phyloP scores from a whole-genome alignment of 2,113 vertebrate species.

The Hypocryptadius cinnamomeus region DNA sequence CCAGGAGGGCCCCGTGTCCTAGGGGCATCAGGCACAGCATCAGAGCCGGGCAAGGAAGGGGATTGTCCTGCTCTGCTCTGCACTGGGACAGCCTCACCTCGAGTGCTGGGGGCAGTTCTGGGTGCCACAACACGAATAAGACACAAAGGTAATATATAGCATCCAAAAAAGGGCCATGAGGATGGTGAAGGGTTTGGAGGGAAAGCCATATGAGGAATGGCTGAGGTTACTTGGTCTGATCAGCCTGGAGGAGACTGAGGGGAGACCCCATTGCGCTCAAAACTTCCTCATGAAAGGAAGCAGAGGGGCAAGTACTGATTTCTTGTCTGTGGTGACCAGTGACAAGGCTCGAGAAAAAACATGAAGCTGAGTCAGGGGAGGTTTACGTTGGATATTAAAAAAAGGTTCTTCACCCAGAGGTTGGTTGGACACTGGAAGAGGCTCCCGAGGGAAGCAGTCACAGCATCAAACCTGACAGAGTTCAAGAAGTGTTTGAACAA shows the following conservation, averaged over 20 bases:
- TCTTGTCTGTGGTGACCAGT: background rate
- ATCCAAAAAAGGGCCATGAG: background rate
- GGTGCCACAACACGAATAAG: background rate
- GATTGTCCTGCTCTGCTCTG: background rate
- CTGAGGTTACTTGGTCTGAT: background rate
- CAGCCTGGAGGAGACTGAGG: background rate
- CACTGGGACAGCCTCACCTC: background rate
- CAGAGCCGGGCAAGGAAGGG: accelerated
- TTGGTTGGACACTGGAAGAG: background rate
- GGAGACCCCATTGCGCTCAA: background rate
- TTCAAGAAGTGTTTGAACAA: background rate
- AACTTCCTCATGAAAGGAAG: background rate
- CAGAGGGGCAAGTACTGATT: accelerated
- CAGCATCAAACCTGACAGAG: background rate
- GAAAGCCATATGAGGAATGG: accelerated
- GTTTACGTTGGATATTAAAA: background rate
- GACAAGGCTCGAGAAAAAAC: accelerated
- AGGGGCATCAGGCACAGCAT: background rate
- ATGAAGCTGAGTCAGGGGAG: background rate
- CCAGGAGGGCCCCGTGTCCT: background rate
- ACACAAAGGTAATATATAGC: accelerated
- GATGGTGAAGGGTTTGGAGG: background rate
- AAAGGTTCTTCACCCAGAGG: background rate
- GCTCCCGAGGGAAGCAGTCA: background rate
- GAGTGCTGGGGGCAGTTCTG: accelerated